Base-by-base conservation (phyloP, 2,888 invertebrate genomes). In the Ophion ellenae region DNA sequence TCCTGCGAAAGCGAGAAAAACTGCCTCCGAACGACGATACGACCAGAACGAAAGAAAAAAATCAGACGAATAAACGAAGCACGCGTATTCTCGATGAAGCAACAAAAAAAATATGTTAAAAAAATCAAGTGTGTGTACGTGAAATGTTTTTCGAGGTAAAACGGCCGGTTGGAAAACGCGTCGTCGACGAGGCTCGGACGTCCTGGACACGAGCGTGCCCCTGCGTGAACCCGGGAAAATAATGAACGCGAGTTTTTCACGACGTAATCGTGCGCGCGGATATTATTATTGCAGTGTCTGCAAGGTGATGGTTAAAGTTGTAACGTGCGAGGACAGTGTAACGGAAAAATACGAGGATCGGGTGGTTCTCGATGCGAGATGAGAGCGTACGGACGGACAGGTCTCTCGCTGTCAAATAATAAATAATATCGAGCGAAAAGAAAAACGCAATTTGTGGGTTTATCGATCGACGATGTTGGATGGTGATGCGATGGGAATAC, bases 161-260 rank as follows among this genome's bases (percentile, higher is more conserved):
- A 86, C 81, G 64, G 64, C 81, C 83, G 86, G 83, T 77, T 78
- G 63, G 83, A 63, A 74, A 47, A 20, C 53, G 66, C 81, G 73
- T 84, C 77, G 76, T 76, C 80, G 66, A 66, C 66, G 71, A 64
- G 32, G 45, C 20, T 63, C 28, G 28, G 66, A 53, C 24, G 20
- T 86, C 77, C 83, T 77, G 80, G 74, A 77, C 75, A 80, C 71
- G 70, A 81, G 53, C 32, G 69, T 81, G n/a, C 63, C 53, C 57
- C 63, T 47, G 75, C 81, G 64, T 74, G 73, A 77, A 83, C 69
- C 83, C 59, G 64, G 47, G 70, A 11, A 66, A 66, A 86, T 74
- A 81, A 86, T 86, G 86, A 86, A 45, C 83, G 74, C 77, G 83
- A 81, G 77, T 81, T 81, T 63, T 74, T 75, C 57, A 70, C 73